These are phyloP conservation scores for Quiscalus mexicanus DNA, from an alignment of 2,113 vertebrate genomes.

Conservation along the genomic window DNA sequence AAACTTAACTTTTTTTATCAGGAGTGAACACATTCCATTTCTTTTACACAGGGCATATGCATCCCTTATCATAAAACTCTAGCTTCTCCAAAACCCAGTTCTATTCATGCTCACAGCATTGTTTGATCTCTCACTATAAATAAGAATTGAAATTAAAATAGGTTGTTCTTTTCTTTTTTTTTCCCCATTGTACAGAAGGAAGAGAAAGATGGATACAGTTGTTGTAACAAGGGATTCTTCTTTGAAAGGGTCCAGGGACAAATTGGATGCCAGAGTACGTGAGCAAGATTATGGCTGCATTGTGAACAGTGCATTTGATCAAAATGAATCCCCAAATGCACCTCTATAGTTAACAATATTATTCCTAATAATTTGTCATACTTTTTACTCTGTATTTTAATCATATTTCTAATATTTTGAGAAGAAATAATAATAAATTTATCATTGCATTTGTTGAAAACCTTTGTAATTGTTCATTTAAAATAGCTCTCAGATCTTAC, in stretches of 20 bases:
- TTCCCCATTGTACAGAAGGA: background rate
- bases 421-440: constrained; percentile 18
- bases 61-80: background rate
- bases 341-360: background rate
- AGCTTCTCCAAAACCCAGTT: background rate
- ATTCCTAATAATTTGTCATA: background rate
- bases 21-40: background rate
- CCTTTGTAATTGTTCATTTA: background rate
- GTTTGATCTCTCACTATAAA: background rate
- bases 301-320: constrained; percentile 18
- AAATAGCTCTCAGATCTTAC: background rate
- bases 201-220: fast-evolving
- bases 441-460: background rate
- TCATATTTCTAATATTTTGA: background rate
- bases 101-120: background rate
- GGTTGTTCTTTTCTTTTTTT: background rate
- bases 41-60: background rate
- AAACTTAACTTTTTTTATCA: background rate
- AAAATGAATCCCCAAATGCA: background rate
- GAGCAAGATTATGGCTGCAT: background rate
- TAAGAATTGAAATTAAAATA: background rate
- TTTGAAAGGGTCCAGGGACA: background rate
- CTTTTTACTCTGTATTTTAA: background rate
- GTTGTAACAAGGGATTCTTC: background rate
- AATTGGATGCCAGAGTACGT: fast-evolving